Percentiles rank a stretch among this genome's conserved stretches.
phyloP scores from a whole-genome alignment of 1,140 invertebrate genomes.

The Cecropterus lyciades region DNA sequence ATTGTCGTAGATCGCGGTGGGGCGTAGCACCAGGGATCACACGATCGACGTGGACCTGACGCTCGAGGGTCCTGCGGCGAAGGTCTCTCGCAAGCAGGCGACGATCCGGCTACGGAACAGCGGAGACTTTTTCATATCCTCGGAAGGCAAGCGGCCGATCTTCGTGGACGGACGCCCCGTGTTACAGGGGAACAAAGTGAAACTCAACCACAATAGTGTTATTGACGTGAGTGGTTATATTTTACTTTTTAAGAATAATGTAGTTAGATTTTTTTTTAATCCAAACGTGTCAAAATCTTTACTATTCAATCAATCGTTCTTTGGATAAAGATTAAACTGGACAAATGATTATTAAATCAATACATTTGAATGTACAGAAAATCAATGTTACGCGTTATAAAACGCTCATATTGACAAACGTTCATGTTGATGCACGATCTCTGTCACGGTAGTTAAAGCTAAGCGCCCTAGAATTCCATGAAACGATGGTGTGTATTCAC shows the following conservation, averaged over 20 bases:
- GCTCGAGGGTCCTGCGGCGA: slow-evolving; percentile 94
- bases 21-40: slow-evolving; percentile 94
- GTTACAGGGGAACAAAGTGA: slow-evolving; percentile 93
- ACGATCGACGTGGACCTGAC: slow-evolving; percentile 97
- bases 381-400: no score
- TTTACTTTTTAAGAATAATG: not conserved
- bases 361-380: no score
- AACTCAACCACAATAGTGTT: slow-evolving; percentile 96
- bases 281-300: no score
- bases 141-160: slow-evolving; percentile 97
- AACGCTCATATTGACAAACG: no score
- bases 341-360: no score
- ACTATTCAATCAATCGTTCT: no score
- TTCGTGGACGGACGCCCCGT: slow-evolving; percentile 97
- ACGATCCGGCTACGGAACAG: slow-evolving; percentile 95
- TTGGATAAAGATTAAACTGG: no score
- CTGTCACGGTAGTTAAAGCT: slow-evolving; percentile 1
- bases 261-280: not conserved
- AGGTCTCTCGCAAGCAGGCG: slow-evolving; percentile 94
- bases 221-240: slow-evolving; percentile 89
- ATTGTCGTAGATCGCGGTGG: slow-evolving; percentile 92
- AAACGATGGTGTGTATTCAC: slow-evolving; percentile 12
- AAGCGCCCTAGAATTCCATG: slow-evolving; percentile 14
- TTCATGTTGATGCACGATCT: no score
- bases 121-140: slow-evolving; percentile 97